A percentile compares a stretch with the other conserved stretches of the same genome.
Evolutionary conservation across 2,113 vertebrate genomes (phyloP).

Genomic region (Oophaga pumilio): DNA sequence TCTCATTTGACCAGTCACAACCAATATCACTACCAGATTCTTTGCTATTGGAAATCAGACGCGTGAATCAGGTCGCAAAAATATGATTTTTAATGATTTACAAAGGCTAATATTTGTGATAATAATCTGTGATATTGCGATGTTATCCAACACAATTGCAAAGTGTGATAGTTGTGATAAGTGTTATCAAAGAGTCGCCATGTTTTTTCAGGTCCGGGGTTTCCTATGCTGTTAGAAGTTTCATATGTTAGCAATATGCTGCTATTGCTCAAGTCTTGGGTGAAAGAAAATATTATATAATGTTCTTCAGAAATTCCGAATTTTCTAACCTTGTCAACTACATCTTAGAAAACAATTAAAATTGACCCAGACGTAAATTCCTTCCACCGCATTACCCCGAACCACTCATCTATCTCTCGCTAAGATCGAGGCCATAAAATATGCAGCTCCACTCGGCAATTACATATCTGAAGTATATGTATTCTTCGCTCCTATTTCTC

Average conservation of each 20-base stretch:
- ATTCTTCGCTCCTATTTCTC: background rate
- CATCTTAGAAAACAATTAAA: constrained; percentile 6
- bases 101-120: too few relatives aligned
- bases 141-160: too few relatives aligned
- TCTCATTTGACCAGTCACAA: too few relatives aligned
- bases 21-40: too few relatives aligned
- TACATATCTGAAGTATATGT: constrained; percentile 9
- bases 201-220: background rate
- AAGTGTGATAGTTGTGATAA: too few relatives aligned
- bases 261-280: background rate
- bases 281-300: background rate
- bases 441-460: background rate
- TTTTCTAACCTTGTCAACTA: constrained; percentile 3
- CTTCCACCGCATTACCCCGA: background rate
- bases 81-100: too few relatives aligned
- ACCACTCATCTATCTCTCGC: background rate
- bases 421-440: constrained; percentile 26
- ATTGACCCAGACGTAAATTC: constrained; percentile 4
- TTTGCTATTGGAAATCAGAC: too few relatives aligned
- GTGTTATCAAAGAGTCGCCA: too few relatives aligned
- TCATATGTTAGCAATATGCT: background rate
- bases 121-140: too few relatives aligned
- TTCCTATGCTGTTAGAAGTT: background rate
- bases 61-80: too few relatives aligned
- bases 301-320: background rate